Evolutionary conservation across 2,113 vertebrate species (phyloP), one percentile per base, ranked within the genome.

Genomic region (Felis chaus): DNA sequence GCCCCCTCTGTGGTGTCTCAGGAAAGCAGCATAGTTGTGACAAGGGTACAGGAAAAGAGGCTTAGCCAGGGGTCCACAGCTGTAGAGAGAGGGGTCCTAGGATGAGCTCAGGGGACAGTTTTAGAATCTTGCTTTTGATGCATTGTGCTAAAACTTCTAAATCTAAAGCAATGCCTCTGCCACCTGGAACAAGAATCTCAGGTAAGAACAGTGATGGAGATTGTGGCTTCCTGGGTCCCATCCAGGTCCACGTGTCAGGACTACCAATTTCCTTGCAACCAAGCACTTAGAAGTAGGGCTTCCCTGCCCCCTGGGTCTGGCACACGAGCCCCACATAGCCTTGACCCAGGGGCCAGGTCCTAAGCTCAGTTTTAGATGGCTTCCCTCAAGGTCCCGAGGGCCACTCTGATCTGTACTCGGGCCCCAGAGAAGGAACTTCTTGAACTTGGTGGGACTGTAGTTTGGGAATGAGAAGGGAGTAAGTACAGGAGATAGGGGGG

Each of bases 91-190:
- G 18, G 9, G 13, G 39, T 25, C 48, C 66, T 11, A 23, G 33
- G 9, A 69, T 36, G 65, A 41, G 48, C 25, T 36, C n/a, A 1
- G 0, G 16, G 7, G 3, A 8, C 33, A 41, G 27, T 94, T 63
- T 41, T 23, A 27, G 69, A 33, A 29, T 68, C n/a, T 76, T 85
- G 25, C 48, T 23, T 78, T 87, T 83, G 69, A 88, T 68, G 93
- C 12, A 80, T 61, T 91, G 73, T 83, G 16, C 89, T 66, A 33
- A 78, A 91, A 79, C 33, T 31, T 80, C n/a, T 50, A 57, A 41
- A 33, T 84, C 45, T 45, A 79, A 80, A 92, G 55, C 0, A 0
- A 83, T 48, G n/a, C 33, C 11, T 82, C 65, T 81, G 39, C 12
- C 2, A 29, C 19, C 74, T 71, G 31, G 18, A 87, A 71, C 36